Conservation (phyloP, 2,888 invertebrate species). For the Eilema sororculum region DNA sequence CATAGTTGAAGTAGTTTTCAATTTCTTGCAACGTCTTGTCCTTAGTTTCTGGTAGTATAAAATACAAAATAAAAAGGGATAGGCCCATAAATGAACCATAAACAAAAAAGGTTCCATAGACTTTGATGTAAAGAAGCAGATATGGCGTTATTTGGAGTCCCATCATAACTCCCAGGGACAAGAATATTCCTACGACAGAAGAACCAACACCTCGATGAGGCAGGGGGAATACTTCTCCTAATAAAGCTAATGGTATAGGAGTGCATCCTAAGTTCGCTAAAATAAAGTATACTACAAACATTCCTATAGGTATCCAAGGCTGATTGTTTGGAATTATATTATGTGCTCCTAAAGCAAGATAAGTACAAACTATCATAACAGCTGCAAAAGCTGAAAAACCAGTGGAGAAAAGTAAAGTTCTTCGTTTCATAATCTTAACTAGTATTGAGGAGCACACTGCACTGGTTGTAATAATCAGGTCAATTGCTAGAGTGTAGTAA, state of each 20-base stretch:
- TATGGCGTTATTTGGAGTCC: conserved; percentile 64
- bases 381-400: conserved; percentile 61
- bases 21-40: conserved; percentile 25
- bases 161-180: conserved; percentile 57
- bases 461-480: conserved; percentile 65
- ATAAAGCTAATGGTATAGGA: conserved; percentile 67
- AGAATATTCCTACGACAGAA: conserved; percentile 54
- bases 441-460: conserved; percentile 63
- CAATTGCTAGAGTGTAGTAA: conserved; percentile 65
- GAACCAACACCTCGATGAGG: conserved; percentile 66
- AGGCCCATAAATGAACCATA: conserved; percentile 6
- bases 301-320: conserved; percentile 57
- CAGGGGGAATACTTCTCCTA: conserved; percentile 73
- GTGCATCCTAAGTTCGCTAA: conserved; percentile 72
- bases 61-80: conserved; percentile 13
- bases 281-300: conserved; percentile 66
- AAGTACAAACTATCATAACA: conserved; percentile 57
- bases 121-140: conserved; percentile 47
- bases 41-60: conserved; percentile 27
- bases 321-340: conserved; percentile 53
- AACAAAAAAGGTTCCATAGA: conserved; percentile 14
- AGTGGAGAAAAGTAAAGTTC: conserved; percentile 64
- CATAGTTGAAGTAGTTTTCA: conserved; percentile 25
- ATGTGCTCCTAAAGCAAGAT: conserved; percentile 58
- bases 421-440: conserved; percentile 64